These are phyloP conservation scores for Eospalax fontanierii DNA, from an alignment of 2,797 vertebrate genomes.

Conservation along the genomic window DNA sequence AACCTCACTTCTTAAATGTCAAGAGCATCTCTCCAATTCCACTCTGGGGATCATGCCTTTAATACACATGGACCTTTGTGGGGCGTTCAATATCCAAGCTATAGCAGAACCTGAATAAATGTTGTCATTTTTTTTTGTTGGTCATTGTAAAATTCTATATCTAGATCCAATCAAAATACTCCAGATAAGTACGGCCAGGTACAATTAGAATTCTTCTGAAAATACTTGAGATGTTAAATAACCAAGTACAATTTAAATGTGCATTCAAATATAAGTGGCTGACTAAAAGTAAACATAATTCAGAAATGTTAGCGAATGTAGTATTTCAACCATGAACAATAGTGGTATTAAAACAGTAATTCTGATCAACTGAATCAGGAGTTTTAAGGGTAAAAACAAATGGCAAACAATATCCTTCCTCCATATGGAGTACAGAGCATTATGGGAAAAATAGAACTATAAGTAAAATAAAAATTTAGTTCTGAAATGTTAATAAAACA, in stretches of 20 bases:
- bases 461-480: slow-evolving; percentile 10
- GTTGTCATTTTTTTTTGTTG: background rate
- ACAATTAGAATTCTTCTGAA: background rate
- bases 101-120: background rate
- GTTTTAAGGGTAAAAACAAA: background rate
- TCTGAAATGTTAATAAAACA: background rate
- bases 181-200: background rate
- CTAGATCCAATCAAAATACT: slow-evolving; percentile 29
- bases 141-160: background rate
- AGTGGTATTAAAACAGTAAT: slow-evolving; percentile 32
- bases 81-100: background rate
- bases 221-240: background rate
- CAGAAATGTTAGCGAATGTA: background rate
- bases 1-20: background rate
- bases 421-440: background rate
- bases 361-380: background rate
- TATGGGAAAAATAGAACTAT: background rate
- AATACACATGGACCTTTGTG: too few species aligned
- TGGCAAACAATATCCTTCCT: background rate
- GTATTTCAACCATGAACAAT: background rate
- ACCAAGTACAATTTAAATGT: background rate
- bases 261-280: background rate
- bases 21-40: too few species aligned
- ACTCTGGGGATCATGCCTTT: background rate
- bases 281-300: background rate